Evolutionary conservation across 2,113 vertebrate species (phyloP).

Genomic region (human (Homo sapiens)): GRCh38 chr7:93257001-93257500

Average conservation of each 20-base stretch:
- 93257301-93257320: slow-evolving; percentile 12
- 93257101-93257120: slow-evolving; percentile 46
- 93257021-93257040: slow-evolving; percentile 27
- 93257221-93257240: slow-evolving; percentile 13
- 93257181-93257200: slow-evolving; percentile 55
- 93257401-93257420: slow-evolving; percentile 96
- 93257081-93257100: slow-evolving; percentile 25
- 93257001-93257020: neutral
- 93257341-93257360: slow-evolving; percentile 1
- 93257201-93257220: slow-evolving; percentile 36
- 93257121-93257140: neutral
- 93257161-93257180: slow-evolving; percentile 60
- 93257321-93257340: neutral
- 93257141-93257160: slow-evolving; percentile 31
- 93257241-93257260: neutral
- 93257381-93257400: slow-evolving; percentile 91
- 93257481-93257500: slow-evolving; percentile 42
- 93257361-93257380: neutral
- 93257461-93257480: slow-evolving; percentile 87
- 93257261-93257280: slow-evolving; percentile 45
- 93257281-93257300: slow-evolving; percentile 44
- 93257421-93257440: slow-evolving; percentile 94
- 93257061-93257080: slow-evolving; percentile 9
- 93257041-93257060: slow-evolving; percentile 46
- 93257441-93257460: slow-evolving; percentile 97